A percentile compares a stretch with the other conserved stretches of the same genome.
Evolutionary conservation across 2,797 vertebrate genomes (phyloP).

Genomic region (Eutrigla gurnardus): DNA sequence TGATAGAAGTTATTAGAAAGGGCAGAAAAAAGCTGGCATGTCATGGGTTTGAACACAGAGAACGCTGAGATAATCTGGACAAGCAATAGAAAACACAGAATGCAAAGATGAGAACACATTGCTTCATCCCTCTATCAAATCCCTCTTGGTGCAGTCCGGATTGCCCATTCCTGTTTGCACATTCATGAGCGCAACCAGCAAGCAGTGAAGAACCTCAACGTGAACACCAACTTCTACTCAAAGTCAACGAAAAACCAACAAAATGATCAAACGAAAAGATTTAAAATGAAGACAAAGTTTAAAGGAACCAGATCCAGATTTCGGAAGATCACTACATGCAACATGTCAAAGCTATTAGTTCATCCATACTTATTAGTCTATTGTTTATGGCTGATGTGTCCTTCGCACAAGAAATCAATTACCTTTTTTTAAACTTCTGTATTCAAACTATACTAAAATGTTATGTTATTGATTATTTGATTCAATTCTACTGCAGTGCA

Average conservation of each 20-base stretch:
- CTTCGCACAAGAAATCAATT: background rate
- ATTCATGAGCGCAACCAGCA: background rate
- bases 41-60: no score
- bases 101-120: background rate
- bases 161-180: background rate
- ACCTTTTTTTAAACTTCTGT: background rate
- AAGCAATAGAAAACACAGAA: background rate
- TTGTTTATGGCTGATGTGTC: background rate
- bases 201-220: background rate
- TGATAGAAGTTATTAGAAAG: no score
- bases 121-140: background rate
- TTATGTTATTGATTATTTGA: background rate
- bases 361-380: background rate
- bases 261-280: background rate
- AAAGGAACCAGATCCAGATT: background rate
- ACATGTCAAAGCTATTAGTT: background rate
- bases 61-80: no score
- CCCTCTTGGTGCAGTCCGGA: background rate
- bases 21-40: no score
- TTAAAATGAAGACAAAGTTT: background rate
- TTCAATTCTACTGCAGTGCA: background rate
- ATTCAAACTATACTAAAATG: background rate
- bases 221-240: background rate
- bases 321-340: no score
- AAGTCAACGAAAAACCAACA: background rate